Conservation (phyloP, 2,797 vertebrate genomes). For the Phyllotis vaccarum region DNA sequence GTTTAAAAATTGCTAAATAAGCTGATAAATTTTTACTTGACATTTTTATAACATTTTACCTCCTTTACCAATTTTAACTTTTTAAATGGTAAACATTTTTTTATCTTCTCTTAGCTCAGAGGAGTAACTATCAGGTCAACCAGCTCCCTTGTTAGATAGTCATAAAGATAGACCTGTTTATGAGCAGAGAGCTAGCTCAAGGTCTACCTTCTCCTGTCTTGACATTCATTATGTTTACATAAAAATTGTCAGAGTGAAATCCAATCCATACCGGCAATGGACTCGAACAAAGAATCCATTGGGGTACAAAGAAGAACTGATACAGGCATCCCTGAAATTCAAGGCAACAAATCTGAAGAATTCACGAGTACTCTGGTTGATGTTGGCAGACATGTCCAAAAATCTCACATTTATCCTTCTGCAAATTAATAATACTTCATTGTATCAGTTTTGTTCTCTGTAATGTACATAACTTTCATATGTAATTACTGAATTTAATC, state of each 20-base stretch:
- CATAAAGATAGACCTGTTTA: background rate
- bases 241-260: background rate
- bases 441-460: background rate
- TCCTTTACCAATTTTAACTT: background rate
- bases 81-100: background rate
- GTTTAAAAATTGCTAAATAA: conserved; percentile 13
- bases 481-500: background rate
- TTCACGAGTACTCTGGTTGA: background rate
- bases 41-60: conserved; percentile 29
- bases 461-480: background rate
- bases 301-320: background rate
- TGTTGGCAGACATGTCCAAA: background rate
- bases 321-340: background rate
- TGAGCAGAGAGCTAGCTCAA: background rate
- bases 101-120: background rate
- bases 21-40: background rate
- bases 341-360: background rate
- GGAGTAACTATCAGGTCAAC: background rate
- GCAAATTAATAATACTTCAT: background rate
- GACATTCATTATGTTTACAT: background rate
- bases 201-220: background rate
- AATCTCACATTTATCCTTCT: background rate
- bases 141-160: background rate
- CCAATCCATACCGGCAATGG: background rate
- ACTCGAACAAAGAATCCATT: background rate